Conservation (phyloP, 2,113 vertebrate species). For the Gadus chalcogrammus region DNA sequence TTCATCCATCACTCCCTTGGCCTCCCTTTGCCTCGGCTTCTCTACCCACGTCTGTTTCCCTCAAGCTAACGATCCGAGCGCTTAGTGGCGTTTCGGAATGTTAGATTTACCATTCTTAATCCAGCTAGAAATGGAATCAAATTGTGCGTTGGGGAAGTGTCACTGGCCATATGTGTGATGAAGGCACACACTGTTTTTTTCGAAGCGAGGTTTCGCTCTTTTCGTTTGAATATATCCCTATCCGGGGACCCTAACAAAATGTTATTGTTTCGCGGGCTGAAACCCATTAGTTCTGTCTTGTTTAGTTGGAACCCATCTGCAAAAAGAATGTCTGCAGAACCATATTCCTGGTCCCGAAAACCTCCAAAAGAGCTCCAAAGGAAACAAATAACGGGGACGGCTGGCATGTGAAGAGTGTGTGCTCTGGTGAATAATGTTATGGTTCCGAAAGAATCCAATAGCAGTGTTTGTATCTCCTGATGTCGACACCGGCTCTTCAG, state of each 20-base stretch:
- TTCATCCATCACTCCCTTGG: background rate
- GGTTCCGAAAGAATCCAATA: conserved; percentile 9
- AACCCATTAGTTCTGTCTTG: background rate
- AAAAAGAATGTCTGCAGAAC: background rate
- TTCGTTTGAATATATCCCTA: background rate
- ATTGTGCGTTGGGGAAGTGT: too few species aligned
- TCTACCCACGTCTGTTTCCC: background rate
- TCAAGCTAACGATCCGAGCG: too few species aligned
- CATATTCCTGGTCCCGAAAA: background rate
- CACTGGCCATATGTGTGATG: too few species aligned
- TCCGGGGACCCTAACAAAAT: background rate
- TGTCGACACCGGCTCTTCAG: conserved; percentile 11
- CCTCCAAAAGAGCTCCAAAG: background rate
- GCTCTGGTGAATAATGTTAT: conserved; percentile 22
- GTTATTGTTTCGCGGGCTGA: background rate
- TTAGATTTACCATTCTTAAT: too few species aligned
- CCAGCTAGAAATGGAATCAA: too few species aligned
- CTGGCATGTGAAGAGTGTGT: conserved; percentile 10
- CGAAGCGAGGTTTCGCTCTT: background rate
- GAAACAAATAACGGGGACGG: conserved; percentile 10
- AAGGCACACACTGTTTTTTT: background rate
- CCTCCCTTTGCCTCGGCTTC: background rate
- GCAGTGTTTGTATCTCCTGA: conserved; percentile 17
- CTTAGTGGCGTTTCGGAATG: too few species aligned
- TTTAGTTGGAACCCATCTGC: background rate